Conservation (phyloP, 1,140 invertebrate species). For the Drosophila virilis region DNA sequence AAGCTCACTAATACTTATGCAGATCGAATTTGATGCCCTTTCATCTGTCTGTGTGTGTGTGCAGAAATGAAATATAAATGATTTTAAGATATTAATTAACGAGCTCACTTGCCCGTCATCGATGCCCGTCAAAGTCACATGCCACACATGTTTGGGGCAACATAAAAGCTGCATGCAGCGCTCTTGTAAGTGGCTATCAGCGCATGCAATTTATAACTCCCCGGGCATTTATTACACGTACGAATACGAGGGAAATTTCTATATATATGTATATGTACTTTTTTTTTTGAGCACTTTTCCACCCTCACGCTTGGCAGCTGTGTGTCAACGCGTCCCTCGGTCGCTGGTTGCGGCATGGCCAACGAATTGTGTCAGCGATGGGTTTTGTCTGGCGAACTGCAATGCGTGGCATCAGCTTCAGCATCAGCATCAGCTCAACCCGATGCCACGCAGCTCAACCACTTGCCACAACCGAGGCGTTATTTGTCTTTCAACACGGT, state of each 20-base stretch:
- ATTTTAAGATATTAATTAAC: slow-evolving; percentile 15
- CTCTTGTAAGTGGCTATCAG: slow-evolving; percentile 14
- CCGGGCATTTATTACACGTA: slow-evolving; percentile 22
- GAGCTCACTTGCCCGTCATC: slow-evolving; percentile 1
- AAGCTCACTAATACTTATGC: slow-evolving; percentile 17
- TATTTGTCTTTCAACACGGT: slow-evolving; percentile 78
- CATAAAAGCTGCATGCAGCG: slow-evolving; percentile 1
- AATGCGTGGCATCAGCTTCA: slow-evolving; percentile 32
- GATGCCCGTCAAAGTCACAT: slow-evolving; percentile 24
- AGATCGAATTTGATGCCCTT: neutral
- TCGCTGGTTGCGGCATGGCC: neutral
- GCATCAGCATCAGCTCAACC: too few relatives aligned
- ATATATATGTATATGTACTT: neutral
- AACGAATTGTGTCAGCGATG: slow-evolving; percentile 61
- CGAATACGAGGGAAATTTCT: slow-evolving; percentile 5
- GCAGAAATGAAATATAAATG: neutral
- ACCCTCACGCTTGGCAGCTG: neutral
- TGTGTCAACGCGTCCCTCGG: neutral
- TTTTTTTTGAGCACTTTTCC: slow-evolving; percentile 6
- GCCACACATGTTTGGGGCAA: neutral
- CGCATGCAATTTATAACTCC: neutral
- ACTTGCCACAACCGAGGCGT: slow-evolving; percentile 65
- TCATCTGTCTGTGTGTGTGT: too few relatives aligned
- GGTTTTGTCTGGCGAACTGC: slow-evolving; percentile 54
- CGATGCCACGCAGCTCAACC: slow-evolving; percentile 29